Conservation (phyloP, 2,113 vertebrate genomes). For the Tupaia tana region DNA sequence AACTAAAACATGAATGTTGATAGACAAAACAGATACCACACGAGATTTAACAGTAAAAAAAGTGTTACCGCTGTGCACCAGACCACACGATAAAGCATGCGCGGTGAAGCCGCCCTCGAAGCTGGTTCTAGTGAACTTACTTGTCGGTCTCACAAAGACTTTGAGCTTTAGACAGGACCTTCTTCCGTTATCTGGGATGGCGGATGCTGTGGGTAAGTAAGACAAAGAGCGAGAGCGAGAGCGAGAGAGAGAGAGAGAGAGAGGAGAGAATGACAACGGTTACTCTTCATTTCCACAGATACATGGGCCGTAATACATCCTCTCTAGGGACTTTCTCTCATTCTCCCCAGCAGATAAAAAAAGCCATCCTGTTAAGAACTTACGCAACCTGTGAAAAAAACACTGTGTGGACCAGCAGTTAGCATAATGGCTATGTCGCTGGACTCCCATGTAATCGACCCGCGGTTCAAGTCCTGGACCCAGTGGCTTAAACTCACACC, state of each 20-base stretch:
- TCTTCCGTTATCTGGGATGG: constrained; percentile 95
- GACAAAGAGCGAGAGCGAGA: constrained; percentile 52
- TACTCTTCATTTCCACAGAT: constrained; percentile 58
- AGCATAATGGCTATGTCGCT: too few species aligned
- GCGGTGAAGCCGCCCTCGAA: constrained; percentile 79
- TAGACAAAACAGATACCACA: constrained; percentile 85
- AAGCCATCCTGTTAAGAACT: background rate
- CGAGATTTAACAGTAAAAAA: constrained; percentile 82
- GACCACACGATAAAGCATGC: constrained; percentile 83
- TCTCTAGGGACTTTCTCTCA: background rate
- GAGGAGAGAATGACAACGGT: constrained; percentile 48
- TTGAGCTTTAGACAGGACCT: constrained; percentile 98
- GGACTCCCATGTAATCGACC: too few species aligned
- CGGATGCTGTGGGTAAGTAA: constrained; percentile 91
- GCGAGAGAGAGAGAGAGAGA: constrained; percentile 4
- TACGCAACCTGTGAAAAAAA: constrained; percentile 39
- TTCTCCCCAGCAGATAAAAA: constrained; percentile 20
- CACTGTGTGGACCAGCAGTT: too few species aligned
- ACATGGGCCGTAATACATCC: background rate
- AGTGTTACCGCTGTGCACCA: constrained; percentile 79
- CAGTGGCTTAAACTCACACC: too few species aligned
- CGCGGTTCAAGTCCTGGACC: too few species aligned
- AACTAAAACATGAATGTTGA: constrained; percentile 82
- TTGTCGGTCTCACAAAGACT: constrained; percentile 98
- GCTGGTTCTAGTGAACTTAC: constrained; percentile 90